Evolutionary conservation across 2,888 invertebrate genomes (phyloP).

Genomic region (Drosophila differens): DNA sequence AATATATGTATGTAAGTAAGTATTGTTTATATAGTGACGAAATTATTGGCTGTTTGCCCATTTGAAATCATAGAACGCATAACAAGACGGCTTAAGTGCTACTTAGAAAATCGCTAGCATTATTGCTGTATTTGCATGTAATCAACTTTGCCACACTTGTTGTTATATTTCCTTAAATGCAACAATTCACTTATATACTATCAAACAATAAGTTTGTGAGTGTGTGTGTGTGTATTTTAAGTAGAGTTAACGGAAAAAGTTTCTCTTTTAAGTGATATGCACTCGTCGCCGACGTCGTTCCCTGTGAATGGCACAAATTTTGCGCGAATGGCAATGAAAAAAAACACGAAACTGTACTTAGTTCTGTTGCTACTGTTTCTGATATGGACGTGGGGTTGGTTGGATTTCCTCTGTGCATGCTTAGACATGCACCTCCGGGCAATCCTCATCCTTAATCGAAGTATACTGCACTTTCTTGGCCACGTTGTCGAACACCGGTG

Average conservation of each 20-base stretch:
- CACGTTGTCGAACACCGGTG: slow-evolving; percentile 88
- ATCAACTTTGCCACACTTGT: slow-evolving; percentile 45
- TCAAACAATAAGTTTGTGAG: slow-evolving; percentile 61
- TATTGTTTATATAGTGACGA: slow-evolving; percentile 49
- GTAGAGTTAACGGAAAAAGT: slow-evolving; percentile 34
- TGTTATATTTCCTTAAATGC: slow-evolving; percentile 62
- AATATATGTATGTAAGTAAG: slow-evolving; percentile 53
- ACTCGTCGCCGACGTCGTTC: slow-evolving; percentile 40
- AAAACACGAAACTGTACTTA: slow-evolving; percentile 34
- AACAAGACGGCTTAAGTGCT: slow-evolving; percentile 65
- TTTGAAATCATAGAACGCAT: slow-evolving; percentile 63
- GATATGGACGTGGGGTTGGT: slow-evolving; percentile 47
- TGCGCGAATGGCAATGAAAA: slow-evolving; percentile 74
- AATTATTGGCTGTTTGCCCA: slow-evolving; percentile 33
- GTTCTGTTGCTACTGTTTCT: slow-evolving; percentile 34
- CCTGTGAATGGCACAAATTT: slow-evolving; percentile 71
- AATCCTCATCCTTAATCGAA: slow-evolving; percentile 88
- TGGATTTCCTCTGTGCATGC: neutral
- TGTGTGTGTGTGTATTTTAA: slow-evolving; percentile 14
- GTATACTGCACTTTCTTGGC: slow-evolving; percentile 91
- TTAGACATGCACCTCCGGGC: slow-evolving; percentile 85
- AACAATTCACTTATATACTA: slow-evolving; percentile 74
- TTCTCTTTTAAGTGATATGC: slow-evolving; percentile 50
- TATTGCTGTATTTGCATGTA: slow-evolving; percentile 57
- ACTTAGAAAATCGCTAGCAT: slow-evolving; percentile 70